These are phyloP conservation scores for Hirtodrosophila trivittata DNA, from an alignment of 2,888 invertebrate genomes.

Conservation along the genomic window DNA sequence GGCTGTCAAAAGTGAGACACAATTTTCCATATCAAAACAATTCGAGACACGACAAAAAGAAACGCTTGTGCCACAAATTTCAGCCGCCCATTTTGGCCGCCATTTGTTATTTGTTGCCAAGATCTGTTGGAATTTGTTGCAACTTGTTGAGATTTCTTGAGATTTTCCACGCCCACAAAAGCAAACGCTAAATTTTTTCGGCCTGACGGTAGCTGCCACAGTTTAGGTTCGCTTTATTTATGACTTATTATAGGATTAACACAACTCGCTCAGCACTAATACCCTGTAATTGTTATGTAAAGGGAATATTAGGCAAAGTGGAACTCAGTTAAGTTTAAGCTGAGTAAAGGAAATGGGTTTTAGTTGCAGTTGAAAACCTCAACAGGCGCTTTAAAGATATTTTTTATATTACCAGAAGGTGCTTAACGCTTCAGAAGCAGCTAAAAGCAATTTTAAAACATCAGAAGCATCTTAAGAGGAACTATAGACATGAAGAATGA, in stretches of 20 bases:
- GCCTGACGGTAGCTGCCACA: constrained; percentile 54
- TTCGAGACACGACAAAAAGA: constrained; percentile 35
- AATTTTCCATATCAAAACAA: constrained; percentile 64
- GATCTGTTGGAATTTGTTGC: constrained; percentile 12
- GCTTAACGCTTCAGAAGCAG: too few species aligned
- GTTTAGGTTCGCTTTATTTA: constrained; percentile 49
- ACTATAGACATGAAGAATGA: too few species aligned
- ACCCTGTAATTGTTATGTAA: constrained; percentile 18
- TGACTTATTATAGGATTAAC: constrained; percentile 31
- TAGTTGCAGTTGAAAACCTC: too few species aligned
- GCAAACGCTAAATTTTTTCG: constrained; percentile 22
- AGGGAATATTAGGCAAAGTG: not conserved
- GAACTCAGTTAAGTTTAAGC: too few species aligned
- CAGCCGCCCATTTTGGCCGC: constrained; percentile 58
- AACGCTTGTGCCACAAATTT: constrained; percentile 53
- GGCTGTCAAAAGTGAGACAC: constrained; percentile 64
- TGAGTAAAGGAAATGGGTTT: too few species aligned
- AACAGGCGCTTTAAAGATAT: too few species aligned
- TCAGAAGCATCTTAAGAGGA: too few species aligned
- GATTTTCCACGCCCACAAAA: constrained; percentile 48
- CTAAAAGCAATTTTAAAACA: too few species aligned
- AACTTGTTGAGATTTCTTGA: constrained; percentile 36
- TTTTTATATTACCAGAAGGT: too few species aligned
- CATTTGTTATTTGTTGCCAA: constrained; percentile 62
- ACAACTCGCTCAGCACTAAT: constrained; percentile 3